A percentile compares a stretch with the other conserved stretches of the same genome.
Evolutionary conservation across 2,797 vertebrate genomes (phyloP).

Genomic region (Sternarchorhynchus goeldii): DNA sequence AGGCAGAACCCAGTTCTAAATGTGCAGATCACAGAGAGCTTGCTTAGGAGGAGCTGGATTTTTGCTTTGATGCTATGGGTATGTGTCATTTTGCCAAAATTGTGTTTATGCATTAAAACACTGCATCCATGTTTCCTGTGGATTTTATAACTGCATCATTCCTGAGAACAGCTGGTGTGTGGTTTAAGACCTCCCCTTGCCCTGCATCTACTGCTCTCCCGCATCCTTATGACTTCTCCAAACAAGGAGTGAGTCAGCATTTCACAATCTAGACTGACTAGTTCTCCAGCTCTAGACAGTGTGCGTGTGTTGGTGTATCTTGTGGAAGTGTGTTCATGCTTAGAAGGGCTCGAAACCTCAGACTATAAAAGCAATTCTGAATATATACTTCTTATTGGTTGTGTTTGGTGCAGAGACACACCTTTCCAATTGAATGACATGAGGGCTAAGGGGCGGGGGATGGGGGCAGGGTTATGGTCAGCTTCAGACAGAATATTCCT

Average conservation of each 20-base stretch:
- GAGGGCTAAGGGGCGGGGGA: conserved; percentile 26
- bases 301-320: conserved; percentile 28
- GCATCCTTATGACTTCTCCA: conserved; percentile 22
- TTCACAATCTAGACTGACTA: conserved; percentile 16
- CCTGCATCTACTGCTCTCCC: conserved; percentile 5
- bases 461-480: conserved; percentile 27
- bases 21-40: background rate
- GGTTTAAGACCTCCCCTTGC: conserved; percentile 5
- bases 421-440: conserved; percentile 35
- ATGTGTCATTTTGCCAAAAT: background rate
- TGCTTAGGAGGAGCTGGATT: background rate
- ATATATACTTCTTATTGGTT: conserved; percentile 1
- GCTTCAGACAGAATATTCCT: conserved; percentile 49
- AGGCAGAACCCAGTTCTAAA: background rate
- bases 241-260: conserved; percentile 53
- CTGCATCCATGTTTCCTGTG: background rate
- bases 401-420: conserved; percentile 11
- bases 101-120: conserved; percentile 10
- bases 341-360: conserved; percentile 5
- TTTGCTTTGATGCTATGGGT: background rate
- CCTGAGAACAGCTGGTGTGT: background rate
- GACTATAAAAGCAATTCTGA: background rate
- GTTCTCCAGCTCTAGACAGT: conserved; percentile 17
- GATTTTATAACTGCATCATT: background rate
- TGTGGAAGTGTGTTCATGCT: background rate